phyloP scores from a whole-genome alignment of 2,888 invertebrate species.

The Ramazzottius varieornatus region DNA sequence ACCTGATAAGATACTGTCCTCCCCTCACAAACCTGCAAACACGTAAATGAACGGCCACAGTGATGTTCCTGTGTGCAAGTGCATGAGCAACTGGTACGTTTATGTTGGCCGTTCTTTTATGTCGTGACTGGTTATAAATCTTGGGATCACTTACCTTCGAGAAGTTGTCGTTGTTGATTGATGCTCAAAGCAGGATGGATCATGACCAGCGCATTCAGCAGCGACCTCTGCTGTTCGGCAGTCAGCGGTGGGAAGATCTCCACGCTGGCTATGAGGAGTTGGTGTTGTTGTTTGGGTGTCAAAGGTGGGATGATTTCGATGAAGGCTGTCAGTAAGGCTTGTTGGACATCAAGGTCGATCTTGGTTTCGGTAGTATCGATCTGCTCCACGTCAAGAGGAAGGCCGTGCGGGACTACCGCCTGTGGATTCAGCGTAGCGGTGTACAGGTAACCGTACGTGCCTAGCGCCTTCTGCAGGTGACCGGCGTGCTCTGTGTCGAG shows the following conservation, averaged over 20 bases:
- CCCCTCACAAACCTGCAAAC: no score
- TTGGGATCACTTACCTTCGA: no score
- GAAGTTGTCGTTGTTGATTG: background rate
- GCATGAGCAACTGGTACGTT: no score
- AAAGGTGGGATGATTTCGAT: background rate
- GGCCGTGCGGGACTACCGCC: background rate
- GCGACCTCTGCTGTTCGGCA: background rate
- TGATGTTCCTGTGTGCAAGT: no score
- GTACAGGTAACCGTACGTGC: conserved; percentile 3
- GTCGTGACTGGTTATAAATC: no score
- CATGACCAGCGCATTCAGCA: background rate
- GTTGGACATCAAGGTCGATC: background rate
- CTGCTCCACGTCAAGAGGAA: background rate
- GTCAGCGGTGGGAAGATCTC: background rate
- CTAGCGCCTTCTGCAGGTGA: background rate
- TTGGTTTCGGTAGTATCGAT: background rate
- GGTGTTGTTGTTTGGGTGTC: background rate
- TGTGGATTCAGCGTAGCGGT: background rate
- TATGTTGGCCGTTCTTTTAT: no score
- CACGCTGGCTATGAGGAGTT: background rate
- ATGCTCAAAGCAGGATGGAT: background rate
- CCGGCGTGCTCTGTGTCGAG: background rate
- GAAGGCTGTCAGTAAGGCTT: background rate
- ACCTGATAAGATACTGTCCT: no score
- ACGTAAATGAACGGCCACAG: no score